Base-by-base conservation (phyloP, 2,888 invertebrate species). In the Orthosia gracilis region DNA sequence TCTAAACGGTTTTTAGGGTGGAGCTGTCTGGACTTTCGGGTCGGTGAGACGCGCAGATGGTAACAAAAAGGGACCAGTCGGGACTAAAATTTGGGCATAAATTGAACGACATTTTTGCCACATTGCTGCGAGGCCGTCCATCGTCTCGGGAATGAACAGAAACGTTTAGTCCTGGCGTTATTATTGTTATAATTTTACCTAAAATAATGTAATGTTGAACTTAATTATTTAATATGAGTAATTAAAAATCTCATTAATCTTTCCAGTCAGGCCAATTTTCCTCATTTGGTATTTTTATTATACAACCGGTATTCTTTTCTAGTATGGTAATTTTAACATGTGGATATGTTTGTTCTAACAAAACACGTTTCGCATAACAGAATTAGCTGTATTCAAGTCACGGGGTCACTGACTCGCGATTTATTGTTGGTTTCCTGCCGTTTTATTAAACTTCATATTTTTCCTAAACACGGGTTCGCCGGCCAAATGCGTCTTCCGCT, bases 1-100 rank as follows among this genome's bases (percentile, higher is more conserved):
- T 92, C 92, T 94, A 95, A 96, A 95, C 94, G 92, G 94, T 95
- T 96, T 95, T 95, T 95, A 96, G 96, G 96, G 96, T 96, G 96
- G 96, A 96, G 96, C 94, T 94, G 96, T 96, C 95, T 96, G 95
- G 95, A 95, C 90, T 93, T 93, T 94, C 89, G 93, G 93, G 91
- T 89, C 91, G 92, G 90, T 90, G 91, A 92, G 92, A 91, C 92
- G 93, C 93, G 96, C 96, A 96, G 96, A 96, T 96, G 96, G 93
- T 90, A 94, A 95, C 95, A 96, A 95, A 96, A 96, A 96, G 95
- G 95, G 94, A 94, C 93, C 92, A 92, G 94, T 91, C 94, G 90
- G 92, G 94, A 91, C 93, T 91, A 93, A 94, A 94, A 94, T 95
- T 96, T 93, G 93, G 94, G 94, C 91, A 95, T 95, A 96, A 95